phyloP scores from a whole-genome alignment of 2,113 vertebrate genomes.

The Numenius arquata region DNA sequence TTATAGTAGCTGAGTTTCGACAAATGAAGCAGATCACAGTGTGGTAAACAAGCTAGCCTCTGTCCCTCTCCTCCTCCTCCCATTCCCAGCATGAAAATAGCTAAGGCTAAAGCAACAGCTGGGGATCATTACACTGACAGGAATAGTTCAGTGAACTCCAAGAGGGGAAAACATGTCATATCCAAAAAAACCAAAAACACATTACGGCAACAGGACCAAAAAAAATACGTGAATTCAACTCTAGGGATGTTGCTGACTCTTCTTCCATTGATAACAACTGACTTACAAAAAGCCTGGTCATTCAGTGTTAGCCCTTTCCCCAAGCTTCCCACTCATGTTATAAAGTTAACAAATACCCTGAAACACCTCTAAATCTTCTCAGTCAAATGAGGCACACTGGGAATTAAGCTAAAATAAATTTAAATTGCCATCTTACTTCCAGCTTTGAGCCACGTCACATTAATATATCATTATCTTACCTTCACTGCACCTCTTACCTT shows the following conservation, averaged over 20 bases:
- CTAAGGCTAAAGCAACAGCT: slow-evolving; percentile 75
- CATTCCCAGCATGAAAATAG: slow-evolving; percentile 62
- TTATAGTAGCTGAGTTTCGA: not conserved
- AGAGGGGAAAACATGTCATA: slow-evolving; percentile 63
- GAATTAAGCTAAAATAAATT: not conserved
- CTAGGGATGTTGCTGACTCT: not conserved
- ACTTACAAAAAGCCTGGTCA: not conserved
- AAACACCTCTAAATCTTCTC: not conserved
- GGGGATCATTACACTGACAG: slow-evolving; percentile 76
- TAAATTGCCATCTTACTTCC: not conserved
- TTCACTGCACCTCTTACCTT: not conserved
- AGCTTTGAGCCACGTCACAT: not conserved
- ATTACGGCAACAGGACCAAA: slow-evolving; percentile 49
- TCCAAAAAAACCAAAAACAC: slow-evolving; percentile 52
- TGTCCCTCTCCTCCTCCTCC: slow-evolving; percentile 36
- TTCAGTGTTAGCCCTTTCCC: not conserved
- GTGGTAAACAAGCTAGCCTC: slow-evolving; percentile 44
- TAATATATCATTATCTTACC: not conserved
- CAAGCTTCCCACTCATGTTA: not conserved
- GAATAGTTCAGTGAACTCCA: slow-evolving; percentile 75
- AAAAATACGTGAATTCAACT: not conserved
- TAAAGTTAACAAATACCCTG: not conserved
- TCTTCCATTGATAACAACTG: not conserved
- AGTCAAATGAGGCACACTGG: not conserved
- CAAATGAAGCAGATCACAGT: slow-evolving; percentile 3